These are phyloP conservation scores for Charadrius vociferus DNA, from an alignment of 2,113 vertebrate genomes.

Conservation along the genomic window DNA sequence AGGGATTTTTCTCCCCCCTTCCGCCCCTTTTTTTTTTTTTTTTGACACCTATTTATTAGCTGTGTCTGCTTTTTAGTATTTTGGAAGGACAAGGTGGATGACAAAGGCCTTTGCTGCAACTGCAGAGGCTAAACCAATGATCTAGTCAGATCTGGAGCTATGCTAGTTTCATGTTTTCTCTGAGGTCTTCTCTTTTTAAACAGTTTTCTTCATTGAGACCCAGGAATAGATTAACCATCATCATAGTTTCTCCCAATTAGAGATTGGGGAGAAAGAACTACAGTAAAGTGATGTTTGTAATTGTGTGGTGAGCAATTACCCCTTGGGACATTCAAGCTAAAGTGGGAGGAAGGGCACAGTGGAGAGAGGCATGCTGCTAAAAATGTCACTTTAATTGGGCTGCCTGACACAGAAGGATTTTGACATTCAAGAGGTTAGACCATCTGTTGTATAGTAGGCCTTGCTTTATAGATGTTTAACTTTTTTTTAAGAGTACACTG, in stretches of 20 bases:
- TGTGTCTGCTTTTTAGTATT: neutral
- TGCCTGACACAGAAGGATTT: conserved; percentile 36
- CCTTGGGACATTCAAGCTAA: conserved; percentile 9
- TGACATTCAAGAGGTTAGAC: conserved; percentile 54
- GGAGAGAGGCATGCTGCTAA: conserved; percentile 22
- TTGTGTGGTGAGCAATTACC: conserved; percentile 58
- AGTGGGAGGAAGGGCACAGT: conserved; percentile 26
- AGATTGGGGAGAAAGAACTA: neutral
- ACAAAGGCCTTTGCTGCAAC: neutral
- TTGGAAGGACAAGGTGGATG: neutral
- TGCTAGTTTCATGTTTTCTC: neutral
- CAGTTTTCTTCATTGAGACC: neutral
- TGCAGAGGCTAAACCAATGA: neutral
- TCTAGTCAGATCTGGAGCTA: neutral
- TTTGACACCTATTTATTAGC: neutral
- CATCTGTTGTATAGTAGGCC: conserved; percentile 37
- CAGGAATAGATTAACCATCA: conserved; percentile 11
- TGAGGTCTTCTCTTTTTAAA: neutral
- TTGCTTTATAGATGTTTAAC: conserved; percentile 41
- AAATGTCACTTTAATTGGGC: conserved; percentile 59
- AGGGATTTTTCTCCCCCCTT: neutral
- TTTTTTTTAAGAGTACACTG: conserved; percentile 9
- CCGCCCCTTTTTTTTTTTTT: too few species aligned
- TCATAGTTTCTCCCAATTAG: conserved; percentile 40
- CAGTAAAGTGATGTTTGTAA: conserved; percentile 44